Percentiles rank a stretch among this genome's conserved stretches.
phyloP scores from a whole-genome alignment of 2,113 vertebrate species.

The Ancistrus triradiatus region DNA sequence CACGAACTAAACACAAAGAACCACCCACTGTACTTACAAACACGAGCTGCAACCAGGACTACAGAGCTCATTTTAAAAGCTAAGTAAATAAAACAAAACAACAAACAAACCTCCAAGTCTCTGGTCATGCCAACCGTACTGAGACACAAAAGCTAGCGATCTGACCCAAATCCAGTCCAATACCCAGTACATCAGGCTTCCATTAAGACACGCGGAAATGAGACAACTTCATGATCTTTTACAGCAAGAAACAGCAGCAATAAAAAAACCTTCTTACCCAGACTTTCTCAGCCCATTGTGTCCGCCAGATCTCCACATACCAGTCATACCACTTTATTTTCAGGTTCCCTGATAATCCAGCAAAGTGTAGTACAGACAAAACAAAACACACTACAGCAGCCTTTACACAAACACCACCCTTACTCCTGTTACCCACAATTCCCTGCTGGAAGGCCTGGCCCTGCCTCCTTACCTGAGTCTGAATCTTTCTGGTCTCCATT shows the following conservation, averaged over 20 bases:
- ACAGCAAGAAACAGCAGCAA: conserved; percentile 54
- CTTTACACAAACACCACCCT: conserved; percentile 24
- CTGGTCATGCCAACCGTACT: too few species aligned
- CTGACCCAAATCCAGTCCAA: conserved; percentile 8
- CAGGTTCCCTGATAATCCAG: conserved; percentile 28
- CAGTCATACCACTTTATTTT: conserved; percentile 40
- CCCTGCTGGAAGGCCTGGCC: not conserved
- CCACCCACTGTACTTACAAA: not conserved
- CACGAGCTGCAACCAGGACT: not conserved
- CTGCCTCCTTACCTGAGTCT: conserved; percentile 80
- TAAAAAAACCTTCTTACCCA: conserved; percentile 51
- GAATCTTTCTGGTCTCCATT: conserved; percentile 99
- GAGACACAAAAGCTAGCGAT: conserved; percentile 7
- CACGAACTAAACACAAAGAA: not conserved
- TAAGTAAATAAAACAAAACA: not conserved
- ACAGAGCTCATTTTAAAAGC: not conserved
- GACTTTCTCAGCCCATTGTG: conserved; percentile 44
- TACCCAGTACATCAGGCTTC: too few species aligned
- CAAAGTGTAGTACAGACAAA: conserved; percentile 4
- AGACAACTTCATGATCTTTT: conserved; percentile 48
- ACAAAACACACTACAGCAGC: conserved; percentile 26
- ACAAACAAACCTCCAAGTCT: too few species aligned
- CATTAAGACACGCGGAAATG: too few species aligned
- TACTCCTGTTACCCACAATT: conserved; percentile 35
- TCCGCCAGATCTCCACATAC: conserved; percentile 44